Percentiles rank a stretch among this genome's conserved stretches.
Conservation (phyloP, 2,797 vertebrate genomes). For the Spinibarbus caldwelli region DNA sequence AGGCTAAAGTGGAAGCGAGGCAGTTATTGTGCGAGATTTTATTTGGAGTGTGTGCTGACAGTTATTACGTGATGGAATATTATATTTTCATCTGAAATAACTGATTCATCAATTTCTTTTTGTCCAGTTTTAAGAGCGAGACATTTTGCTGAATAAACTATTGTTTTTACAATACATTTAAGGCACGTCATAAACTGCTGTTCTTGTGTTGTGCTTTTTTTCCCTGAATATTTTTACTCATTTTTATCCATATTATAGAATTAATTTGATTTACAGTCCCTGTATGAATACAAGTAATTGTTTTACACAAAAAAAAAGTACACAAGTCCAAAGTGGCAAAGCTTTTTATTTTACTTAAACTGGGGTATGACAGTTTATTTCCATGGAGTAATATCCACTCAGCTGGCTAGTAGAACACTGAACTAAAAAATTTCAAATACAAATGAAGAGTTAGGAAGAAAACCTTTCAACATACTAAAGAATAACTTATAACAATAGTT, state of each 20-base stretch:
- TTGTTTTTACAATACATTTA: slow-evolving; percentile 66
- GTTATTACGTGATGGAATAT: slow-evolving; percentile 37
- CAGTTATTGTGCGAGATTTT: slow-evolving; percentile 50
- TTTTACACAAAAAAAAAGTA: background rate
- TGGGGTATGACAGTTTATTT: background rate
- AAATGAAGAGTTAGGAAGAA: background rate
- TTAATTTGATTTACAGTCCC: background rate
- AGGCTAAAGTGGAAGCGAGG: slow-evolving; percentile 27
- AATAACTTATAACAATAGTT: background rate
- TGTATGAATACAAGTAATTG: background rate
- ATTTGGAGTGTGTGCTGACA: slow-evolving; percentile 32
- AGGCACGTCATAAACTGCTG: slow-evolving; percentile 6
- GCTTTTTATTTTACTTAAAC: background rate
- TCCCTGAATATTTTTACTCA: background rate
- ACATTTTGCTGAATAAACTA: slow-evolving; percentile 73
- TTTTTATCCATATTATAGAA: background rate
- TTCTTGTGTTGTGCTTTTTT: background rate
- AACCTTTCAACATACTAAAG: background rate
- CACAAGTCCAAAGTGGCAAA: background rate
- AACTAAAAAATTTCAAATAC: background rate
- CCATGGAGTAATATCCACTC: background rate
- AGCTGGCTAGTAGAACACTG: background rate
- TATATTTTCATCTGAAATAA: slow-evolving; percentile 39
- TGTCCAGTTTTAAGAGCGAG: slow-evolving; percentile 65
- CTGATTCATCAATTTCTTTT: slow-evolving; percentile 56